Conservation (phyloP, 2,797 vertebrate species). For the Chromis chromis region DNA sequence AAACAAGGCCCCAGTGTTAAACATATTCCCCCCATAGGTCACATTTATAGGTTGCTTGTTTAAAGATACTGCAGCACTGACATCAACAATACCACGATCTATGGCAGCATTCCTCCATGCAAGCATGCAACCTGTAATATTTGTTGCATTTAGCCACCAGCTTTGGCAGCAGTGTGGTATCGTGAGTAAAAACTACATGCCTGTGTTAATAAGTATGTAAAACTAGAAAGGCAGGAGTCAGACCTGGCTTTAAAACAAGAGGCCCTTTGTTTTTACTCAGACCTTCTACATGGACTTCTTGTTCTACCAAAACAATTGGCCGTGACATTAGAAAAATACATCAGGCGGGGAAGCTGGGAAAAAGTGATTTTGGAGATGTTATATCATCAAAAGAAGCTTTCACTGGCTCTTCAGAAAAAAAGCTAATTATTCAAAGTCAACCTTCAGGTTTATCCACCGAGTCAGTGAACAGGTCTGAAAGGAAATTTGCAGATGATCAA, state of each 20-base stretch:
- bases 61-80: background rate
- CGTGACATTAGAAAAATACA: constrained; percentile 37
- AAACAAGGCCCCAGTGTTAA: background rate
- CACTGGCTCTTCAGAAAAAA: constrained; percentile 21
- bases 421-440: constrained; percentile 27
- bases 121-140: constrained; percentile 35
- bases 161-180: constrained; percentile 46
- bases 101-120: constrained; percentile 36
- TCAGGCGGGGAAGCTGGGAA: constrained; percentile 16
- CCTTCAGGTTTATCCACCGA: constrained; percentile 10
- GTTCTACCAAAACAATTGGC: constrained; percentile 29
- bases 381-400: constrained; percentile 28
- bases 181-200: constrained; percentile 23
- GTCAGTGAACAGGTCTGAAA: constrained; percentile 16
- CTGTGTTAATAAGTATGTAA: constrained; percentile 20
- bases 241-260: constrained; percentile 38
- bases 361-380: constrained; percentile 5
- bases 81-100: constrained; percentile 23
- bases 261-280: constrained; percentile 41
- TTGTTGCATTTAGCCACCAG: constrained; percentile 37
- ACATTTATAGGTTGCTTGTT: constrained; percentile 7
- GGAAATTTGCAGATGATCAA: constrained; percentile 29
- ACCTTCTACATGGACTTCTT: constrained; percentile 33
- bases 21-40: constrained; percentile 6
- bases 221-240: constrained; percentile 40